Evolutionary conservation across 2,888 invertebrate genomes (phyloP).

Genomic region (Dichetophora obliterata): DNA sequence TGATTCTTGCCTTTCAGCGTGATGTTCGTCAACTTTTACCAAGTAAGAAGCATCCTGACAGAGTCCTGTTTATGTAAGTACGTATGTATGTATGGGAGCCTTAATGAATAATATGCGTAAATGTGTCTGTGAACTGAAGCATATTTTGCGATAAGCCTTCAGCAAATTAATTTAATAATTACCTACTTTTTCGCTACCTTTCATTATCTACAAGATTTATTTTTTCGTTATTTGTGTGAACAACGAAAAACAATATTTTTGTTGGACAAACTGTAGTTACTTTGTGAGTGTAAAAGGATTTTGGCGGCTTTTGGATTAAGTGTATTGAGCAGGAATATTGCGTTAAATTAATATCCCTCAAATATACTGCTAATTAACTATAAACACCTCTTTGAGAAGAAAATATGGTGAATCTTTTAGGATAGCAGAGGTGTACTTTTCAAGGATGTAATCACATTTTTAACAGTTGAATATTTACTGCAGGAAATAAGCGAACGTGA

Average conservation of each 20-base stretch:
- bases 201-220: neutral
- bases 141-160: conserved; percentile 9
- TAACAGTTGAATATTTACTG: too few species aligned
- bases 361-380: too few species aligned
- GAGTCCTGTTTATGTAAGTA: neutral
- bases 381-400: too few species aligned
- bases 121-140: neutral
- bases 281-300: too few species aligned
- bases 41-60: neutral
- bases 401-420: too few species aligned
- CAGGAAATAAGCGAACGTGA: too few species aligned
- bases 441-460: too few species aligned
- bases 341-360: too few species aligned
- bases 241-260: neutral
- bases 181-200: neutral
- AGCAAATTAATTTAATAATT: conserved; percentile 19
- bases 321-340: too few species aligned
- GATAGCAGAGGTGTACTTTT: too few species aligned
- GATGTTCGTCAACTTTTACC: conserved; percentile 15
- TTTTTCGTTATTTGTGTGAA: neutral
- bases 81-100: neutral
- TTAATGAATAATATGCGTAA: neutral
- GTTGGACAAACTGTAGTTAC: too few species aligned
- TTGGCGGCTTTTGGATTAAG: too few species aligned
- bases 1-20: conserved; percentile 5